Evolutionary conservation across 30 jellyfish, hydroid and myxozoan genomes (phyloP), one percentile per base, ranked within the genome.

Genomic region (Aurelia aurita complex sp. Pacific): DNA sequence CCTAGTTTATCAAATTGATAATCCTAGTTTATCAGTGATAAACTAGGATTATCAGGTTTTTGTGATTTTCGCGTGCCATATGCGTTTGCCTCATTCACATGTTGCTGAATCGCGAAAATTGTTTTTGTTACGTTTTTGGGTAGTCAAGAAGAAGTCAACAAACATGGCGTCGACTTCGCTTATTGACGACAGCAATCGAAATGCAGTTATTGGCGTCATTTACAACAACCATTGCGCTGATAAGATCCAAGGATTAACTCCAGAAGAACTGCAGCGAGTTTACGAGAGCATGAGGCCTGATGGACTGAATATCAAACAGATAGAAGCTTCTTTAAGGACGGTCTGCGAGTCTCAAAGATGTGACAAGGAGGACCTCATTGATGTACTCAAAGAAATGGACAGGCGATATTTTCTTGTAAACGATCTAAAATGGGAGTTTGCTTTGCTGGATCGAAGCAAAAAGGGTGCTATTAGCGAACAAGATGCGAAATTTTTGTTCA

Each of bases 341-440:
- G 88, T 87, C 2, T 91, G 98, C 60, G 98, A 88, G 9, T 70
- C 73, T 11, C 79, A 80, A 40, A 60, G 76, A 10, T 91, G 98
- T 68, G 98, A 91, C 88, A 75, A 82, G 62, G 96, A 86, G 68
- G 98, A 91, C 54, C 69, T 91, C 19, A 57, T 86, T 33, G 98
- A 91, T 62, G 96, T 86, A 19, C 55, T 91, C 54, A 74, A 82
- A 52, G 98, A 91, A 81, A 80, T 91, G 96, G 98, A 91, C 74
- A 55, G 98, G 63, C 76, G 98, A 94, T 86, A 65, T 74, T 86
- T 77, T 67, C 88, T 91, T n/a, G 91, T 88, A 16, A 73, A 76
- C 38, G 98, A 91, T 65, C 57, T 91, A 63, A 95, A 86, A 81
- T 91, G 98, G 98, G 98, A 91, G 76, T 91, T 91, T 80, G 95